Base-by-base conservation (phyloP, 2,797 vertebrate species). In the Neosalanx taihuensis region DNA sequence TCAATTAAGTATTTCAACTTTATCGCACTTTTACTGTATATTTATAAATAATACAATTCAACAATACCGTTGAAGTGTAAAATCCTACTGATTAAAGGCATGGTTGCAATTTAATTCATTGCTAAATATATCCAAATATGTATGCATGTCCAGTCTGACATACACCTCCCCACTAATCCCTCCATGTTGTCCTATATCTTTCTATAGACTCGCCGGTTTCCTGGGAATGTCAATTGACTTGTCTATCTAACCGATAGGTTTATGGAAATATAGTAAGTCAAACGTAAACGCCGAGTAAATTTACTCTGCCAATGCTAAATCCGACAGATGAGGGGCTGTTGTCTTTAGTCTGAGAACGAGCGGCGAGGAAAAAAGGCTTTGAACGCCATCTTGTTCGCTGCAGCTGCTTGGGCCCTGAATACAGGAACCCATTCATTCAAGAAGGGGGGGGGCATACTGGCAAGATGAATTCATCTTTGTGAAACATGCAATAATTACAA, bases 381-480 rank as follows among this genome's bases (percentile, higher is more conserved):
- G 89, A 95, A 94, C 96, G 96, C 96, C 96, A 98, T 98, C 96
- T 98, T 98, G 96, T 93, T 91, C 87, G 88, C 93, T 95, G 95
- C 95, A 96, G 95, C 93, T 93, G 88, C 89, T 92, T 88, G 90
- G 95, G 93, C 92, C 91, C 92, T 90, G 92, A 92, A 94, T 92
- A 95, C 92, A 95, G 92, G 90, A 94, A 93, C 92, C 92, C 94
- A 95, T 96, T 96, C 94, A 95, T 95, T 93, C 89, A 79, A 77
- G 79, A 78, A 80, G 82, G 86, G 83, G 86, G 86, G 76, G 79
- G 84, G 79, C 84, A 79, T 56, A 76, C 79, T 72, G 78, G 85
- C 86, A 60, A 84, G 82, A 89, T 87, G 75, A 89, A 88, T 87
- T 86, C 80, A 85, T 85, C 86, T 86, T 79, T 88, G 87, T 82